Percentiles rank a stretch among this genome's conserved stretches.
phyloP scores from a whole-genome alignment of 2,888 invertebrate species.

The Hemithea aestivaria region DNA sequence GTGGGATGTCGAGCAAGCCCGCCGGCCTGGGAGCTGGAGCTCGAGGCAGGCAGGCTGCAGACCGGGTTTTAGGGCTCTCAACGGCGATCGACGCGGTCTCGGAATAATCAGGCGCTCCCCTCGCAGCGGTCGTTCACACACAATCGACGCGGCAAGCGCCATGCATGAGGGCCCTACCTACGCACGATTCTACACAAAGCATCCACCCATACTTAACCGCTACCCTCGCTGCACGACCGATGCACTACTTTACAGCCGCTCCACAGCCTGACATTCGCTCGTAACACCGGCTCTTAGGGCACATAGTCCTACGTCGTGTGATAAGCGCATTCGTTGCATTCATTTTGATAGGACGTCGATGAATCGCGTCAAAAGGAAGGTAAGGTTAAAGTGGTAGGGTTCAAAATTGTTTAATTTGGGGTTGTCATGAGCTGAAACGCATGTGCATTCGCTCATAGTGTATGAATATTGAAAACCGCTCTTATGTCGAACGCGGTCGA shows the following conservation, averaged over 20 bases:
- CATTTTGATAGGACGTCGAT: constrained; percentile 40
- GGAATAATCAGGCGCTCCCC: constrained; percentile 74
- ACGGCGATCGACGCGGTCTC: constrained; percentile 63
- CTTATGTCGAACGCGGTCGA: constrained; percentile 61
- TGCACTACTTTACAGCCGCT: constrained; percentile 43
- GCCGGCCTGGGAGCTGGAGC: constrained; percentile 38
- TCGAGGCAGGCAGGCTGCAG: constrained; percentile 31
- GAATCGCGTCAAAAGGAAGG: constrained; percentile 44
- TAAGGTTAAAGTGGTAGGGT: constrained; percentile 48
- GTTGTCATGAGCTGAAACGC: constrained; percentile 41
- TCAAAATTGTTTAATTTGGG: constrained; percentile 43
- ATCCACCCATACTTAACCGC: constrained; percentile 63
- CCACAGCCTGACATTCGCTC: constrained; percentile 17
- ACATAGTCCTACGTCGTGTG: constrained; percentile 7
- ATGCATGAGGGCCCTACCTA: constrained; percentile 65
- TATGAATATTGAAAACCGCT: constrained; percentile 70
- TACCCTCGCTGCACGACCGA: constrained; percentile 51
- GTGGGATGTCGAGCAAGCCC: constrained; percentile 33
- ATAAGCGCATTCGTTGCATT: constrained; percentile 43
- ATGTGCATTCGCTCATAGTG: constrained; percentile 64
- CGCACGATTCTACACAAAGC: constrained; percentile 67
- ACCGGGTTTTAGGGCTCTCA: constrained; percentile 64
- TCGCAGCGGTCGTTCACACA: constrained; percentile 75
- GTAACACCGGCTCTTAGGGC: constrained; percentile 13
- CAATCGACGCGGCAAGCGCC: constrained; percentile 63